Evolutionary conservation across 1,140 invertebrate genomes (phyloP).

Genomic region (Caenorhabditis inopinata): DNA sequence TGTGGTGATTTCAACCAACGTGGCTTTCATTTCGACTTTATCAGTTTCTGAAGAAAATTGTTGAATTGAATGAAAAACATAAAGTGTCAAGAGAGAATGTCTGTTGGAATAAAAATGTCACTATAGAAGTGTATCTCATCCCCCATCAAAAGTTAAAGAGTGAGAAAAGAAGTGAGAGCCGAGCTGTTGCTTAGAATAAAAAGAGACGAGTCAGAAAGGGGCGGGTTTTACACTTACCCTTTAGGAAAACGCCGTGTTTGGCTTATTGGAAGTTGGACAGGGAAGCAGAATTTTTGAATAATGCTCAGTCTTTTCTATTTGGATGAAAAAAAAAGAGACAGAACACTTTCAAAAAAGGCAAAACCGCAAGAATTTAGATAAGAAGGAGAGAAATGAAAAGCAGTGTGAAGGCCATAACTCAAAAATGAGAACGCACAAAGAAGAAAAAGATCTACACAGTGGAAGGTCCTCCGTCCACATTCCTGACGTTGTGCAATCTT

Average conservation of each 20-base stretch:
- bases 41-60: background rate
- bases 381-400: background rate
- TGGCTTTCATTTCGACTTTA: background rate
- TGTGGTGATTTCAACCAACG: conserved; percentile 6
- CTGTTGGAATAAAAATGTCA: background rate
- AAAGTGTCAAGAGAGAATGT: background rate
- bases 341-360: too few species aligned
- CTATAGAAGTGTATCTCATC: conserved; percentile 24
- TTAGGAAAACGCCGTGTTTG: background rate
- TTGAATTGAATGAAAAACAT: background rate
- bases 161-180: background rate
- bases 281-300: conserved; percentile 28
- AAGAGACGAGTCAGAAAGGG: conserved; percentile 11
- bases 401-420: too few species aligned
- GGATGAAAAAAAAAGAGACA: background rate
- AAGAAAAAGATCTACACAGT: background rate
- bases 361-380: too few species aligned
- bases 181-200: conserved; percentile 15
- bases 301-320: background rate
- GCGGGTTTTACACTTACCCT: background rate
- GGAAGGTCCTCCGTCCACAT: background rate
- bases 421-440: background rate
- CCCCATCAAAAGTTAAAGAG: background rate
- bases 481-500: conserved; percentile 9
- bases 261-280: conserved; percentile 7